Conservation (phyloP, 2,888 invertebrate species). For the Gastracanthus pulcherrimus region DNA sequence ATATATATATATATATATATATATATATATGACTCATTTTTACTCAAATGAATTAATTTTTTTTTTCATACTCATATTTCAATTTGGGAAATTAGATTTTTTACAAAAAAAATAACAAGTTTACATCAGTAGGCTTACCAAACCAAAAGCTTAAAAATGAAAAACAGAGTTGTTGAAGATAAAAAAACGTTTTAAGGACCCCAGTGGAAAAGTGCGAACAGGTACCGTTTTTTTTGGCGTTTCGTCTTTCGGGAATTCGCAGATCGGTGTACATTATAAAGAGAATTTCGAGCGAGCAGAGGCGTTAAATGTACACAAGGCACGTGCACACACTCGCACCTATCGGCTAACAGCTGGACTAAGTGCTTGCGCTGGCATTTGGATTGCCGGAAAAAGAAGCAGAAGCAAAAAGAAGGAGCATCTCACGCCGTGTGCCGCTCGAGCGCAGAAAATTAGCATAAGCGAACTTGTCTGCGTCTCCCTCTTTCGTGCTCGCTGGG, state of each 20-base stretch:
- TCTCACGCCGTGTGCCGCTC: slow-evolving; percentile 32
- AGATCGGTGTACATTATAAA: neutral
- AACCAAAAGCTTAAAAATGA: too few species aligned
- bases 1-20: too few species aligned
- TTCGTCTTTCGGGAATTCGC: slow-evolving; percentile 4
- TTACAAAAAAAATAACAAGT: too few species aligned
- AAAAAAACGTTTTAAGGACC: neutral
- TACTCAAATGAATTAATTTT: neutral
- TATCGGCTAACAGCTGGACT: slow-evolving; percentile 64
- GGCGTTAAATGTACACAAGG: slow-evolving; percentile 17
- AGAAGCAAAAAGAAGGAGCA: slow-evolving; percentile 48
- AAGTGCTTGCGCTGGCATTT: slow-evolving; percentile 62
- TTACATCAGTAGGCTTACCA: too few species aligned
- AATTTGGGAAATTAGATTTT: too few species aligned
- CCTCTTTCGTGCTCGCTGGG: slow-evolving; percentile 19
- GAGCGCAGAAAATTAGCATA: slow-evolving; percentile 64
- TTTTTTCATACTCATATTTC: neutral
- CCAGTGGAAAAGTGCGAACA: neutral
- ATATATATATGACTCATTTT: too few species aligned
- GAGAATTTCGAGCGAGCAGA: neutral
- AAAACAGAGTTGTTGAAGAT: neutral
- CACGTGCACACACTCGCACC: slow-evolving; percentile 18
- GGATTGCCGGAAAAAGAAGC: slow-evolving; percentile 3
- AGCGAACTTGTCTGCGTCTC: slow-evolving; percentile 61
- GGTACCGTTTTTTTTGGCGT: neutral